Evolutionary conservation across 2,888 invertebrate genomes (phyloP).

Genomic region (Oasisia sp.): DNA sequence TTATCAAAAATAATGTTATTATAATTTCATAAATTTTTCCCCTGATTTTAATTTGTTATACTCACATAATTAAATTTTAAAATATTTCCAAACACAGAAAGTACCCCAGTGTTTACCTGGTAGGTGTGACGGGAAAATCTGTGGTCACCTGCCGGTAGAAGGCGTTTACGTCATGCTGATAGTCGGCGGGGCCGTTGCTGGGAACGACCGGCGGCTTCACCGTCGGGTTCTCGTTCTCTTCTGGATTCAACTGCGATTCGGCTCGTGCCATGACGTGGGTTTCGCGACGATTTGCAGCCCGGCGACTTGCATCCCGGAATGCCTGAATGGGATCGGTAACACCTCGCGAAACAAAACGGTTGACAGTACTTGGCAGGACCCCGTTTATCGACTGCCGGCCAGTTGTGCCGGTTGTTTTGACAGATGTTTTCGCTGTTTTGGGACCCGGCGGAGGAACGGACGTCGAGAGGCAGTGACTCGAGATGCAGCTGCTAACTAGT

Average conservation of each 20-base stretch:
- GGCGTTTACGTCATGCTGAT: slow-evolving; percentile 4
- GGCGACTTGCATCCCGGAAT: slow-evolving; percentile 3
- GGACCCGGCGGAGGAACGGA: slow-evolving; percentile 20
- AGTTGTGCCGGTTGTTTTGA: not conserved
- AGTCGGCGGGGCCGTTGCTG: not conserved
- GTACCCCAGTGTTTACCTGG: not conserved
- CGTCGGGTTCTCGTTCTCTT: not conserved
- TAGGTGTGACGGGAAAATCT: not conserved
- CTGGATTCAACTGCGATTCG: slow-evolving; percentile 13
- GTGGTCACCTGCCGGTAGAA: slow-evolving; percentile 4
- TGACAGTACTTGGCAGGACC: not conserved
- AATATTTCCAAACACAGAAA: not conserved
- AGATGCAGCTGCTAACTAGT: slow-evolving; percentile 21
- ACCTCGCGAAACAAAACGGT: not conserved
- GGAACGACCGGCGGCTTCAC: not conserved
- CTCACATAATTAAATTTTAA: no score
- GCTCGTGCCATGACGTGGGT: not conserved
- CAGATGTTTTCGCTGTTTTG: slow-evolving; percentile 3
- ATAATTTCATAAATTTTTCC: no score
- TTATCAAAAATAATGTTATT: no score
- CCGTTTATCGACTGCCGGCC: slow-evolving; percentile 2
- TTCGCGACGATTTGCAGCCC: slow-evolving; percentile 13
- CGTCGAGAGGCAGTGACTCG: slow-evolving; percentile 25
- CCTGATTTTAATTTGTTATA: no score
- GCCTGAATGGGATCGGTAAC: slow-evolving; percentile 4